A percentile compares a stretch with the other conserved stretches of the same genome.
phyloP scores from a whole-genome alignment of 2,113 vertebrate species.

The Hippotragus niger region DNA sequence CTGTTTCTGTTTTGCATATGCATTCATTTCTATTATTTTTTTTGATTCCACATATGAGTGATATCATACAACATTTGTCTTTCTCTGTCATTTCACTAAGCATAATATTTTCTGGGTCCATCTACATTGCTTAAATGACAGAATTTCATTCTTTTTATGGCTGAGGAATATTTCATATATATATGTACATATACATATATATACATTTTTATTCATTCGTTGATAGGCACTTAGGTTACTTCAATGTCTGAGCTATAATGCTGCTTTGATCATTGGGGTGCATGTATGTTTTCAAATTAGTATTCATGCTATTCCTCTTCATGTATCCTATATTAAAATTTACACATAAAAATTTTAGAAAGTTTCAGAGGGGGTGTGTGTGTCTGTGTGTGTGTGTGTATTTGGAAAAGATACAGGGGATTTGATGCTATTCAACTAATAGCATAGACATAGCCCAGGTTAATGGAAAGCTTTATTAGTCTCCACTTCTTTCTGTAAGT shows the following conservation, averaged over 20 bases:
- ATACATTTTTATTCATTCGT: background rate
- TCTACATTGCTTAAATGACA: background rate
- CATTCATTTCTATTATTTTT: background rate
- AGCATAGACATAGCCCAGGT: background rate
- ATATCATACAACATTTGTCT: background rate
- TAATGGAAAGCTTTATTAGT: background rate
- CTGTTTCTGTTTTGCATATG: background rate
- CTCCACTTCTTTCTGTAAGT: background rate
- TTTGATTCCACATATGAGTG: background rate
- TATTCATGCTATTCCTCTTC: background rate
- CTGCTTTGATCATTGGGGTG: background rate
- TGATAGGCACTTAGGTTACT: background rate
- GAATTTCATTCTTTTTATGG: background rate
- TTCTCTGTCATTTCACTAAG: background rate
- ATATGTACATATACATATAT: background rate
- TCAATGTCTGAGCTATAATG: background rate
- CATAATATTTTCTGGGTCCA: background rate
- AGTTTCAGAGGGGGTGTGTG: too few relatives aligned
- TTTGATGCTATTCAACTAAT: background rate
- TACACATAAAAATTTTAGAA: background rate
- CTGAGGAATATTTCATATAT: background rate
- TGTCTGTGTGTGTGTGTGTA: background rate
- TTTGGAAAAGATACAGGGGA: too few relatives aligned
- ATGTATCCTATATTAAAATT: background rate
- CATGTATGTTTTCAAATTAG: background rate